These are phyloP conservation scores for Fregetta grallaria DNA, from an alignment of 2,113 vertebrate genomes.

Conservation along the genomic window DNA sequence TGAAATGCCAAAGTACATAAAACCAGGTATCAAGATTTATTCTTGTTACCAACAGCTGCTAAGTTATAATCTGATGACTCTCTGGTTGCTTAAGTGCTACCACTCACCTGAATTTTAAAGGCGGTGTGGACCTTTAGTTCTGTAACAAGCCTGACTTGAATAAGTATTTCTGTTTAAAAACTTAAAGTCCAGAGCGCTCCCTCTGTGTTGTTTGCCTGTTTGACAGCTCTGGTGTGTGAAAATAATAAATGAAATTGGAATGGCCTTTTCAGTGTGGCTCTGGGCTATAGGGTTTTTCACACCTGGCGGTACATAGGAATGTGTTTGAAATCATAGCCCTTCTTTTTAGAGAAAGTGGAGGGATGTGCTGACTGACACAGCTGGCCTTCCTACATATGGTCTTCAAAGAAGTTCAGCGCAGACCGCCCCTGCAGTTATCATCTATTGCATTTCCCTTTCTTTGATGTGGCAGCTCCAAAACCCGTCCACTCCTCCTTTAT, in stretches of 20 bases:
- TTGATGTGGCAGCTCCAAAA: neutral
- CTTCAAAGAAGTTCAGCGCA: neutral
- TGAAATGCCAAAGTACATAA: neutral
- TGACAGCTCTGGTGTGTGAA: neutral
- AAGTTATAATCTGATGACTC: neutral
- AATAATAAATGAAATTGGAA: neutral
- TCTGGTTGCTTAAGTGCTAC: neutral
- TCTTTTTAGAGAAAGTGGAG: neutral
- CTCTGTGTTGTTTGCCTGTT: neutral
- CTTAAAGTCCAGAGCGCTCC: neutral
- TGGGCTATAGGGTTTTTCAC: neutral
- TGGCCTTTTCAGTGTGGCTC: neutral
- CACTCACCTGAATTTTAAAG: neutral
- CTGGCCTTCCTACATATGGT: neutral
- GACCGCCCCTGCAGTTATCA: neutral
- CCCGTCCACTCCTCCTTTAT: neutral
- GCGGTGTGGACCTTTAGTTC: neutral
- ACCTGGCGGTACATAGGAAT: neutral
- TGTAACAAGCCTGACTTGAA: accelerated
- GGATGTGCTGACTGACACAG: no score
- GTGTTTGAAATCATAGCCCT: neutral
- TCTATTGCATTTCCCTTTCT: neutral
- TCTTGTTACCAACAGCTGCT: neutral
- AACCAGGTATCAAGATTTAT: neutral
- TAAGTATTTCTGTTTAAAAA: neutral